These are phyloP conservation scores for Diploptera punctata DNA, from an alignment of 2,888 invertebrate genomes.

Conservation along the genomic window DNA sequence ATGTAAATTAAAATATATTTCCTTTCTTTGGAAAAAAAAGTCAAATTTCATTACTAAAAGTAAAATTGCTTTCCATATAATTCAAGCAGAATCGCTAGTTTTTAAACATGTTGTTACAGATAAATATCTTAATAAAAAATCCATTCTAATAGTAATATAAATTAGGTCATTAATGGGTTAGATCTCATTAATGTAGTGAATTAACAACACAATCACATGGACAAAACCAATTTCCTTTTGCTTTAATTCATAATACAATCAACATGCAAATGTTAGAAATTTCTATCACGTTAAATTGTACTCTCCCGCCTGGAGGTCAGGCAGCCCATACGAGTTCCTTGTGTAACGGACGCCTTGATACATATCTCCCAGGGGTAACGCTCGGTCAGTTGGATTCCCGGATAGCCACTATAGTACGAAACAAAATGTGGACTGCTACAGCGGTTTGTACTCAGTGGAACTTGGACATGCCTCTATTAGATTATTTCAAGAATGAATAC, in stretches of 20 bases:
- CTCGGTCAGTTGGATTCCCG: not conserved
- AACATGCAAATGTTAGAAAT: too few species aligned
- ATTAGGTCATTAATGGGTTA: too few species aligned
- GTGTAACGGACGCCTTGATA: conserved; percentile 1
- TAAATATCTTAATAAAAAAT: too few species aligned
- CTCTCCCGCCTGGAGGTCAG: not conserved
- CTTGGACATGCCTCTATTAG: not conserved
- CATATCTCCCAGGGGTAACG: conserved; percentile 17
- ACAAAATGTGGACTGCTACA: not conserved
- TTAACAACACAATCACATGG: not conserved
- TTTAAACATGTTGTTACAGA: too few species aligned
- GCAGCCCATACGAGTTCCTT: conserved; percentile 13
- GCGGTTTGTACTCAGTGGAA: not conserved
- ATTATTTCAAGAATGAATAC: too few species aligned
- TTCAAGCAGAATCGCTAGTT: too few species aligned
- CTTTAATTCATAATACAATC: not conserved
- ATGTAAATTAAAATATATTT: too few species aligned
- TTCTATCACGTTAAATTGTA: not conserved
- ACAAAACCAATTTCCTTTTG: not conserved
- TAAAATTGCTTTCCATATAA: too few species aligned
- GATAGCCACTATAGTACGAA: not conserved
- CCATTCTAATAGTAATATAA: too few species aligned
- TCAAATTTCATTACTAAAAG: too few species aligned
- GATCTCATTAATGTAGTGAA: too few species aligned
- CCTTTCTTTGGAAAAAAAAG: too few species aligned